Conservation (phyloP, 2,113 vertebrate species). For the Australoheros scitulus region DNA sequence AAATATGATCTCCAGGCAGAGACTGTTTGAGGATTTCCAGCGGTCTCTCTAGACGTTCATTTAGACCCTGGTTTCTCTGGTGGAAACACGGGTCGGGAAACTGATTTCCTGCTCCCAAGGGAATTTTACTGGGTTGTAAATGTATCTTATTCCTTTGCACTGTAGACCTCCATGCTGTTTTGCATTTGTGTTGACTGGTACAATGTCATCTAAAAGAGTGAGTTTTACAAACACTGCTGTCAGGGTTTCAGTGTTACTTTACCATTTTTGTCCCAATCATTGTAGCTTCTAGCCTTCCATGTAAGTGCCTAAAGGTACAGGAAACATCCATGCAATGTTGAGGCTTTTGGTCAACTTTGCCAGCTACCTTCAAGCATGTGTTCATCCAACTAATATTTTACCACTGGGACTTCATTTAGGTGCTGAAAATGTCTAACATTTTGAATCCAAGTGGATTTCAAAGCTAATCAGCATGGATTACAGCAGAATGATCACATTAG, state of each 20-base stretch:
- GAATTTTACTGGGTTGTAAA: background rate
- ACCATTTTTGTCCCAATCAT: background rate
- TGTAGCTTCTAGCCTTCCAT: constrained; percentile 1
- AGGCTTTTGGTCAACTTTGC: background rate
- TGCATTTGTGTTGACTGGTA: constrained; percentile 1
- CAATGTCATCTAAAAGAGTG: constrained; percentile 19
- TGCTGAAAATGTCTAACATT: background rate
- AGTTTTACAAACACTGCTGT: constrained; percentile 7
- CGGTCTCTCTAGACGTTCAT: background rate
- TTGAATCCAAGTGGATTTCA: constrained; percentile 42
- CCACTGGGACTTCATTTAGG: background rate
- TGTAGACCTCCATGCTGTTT: background rate
- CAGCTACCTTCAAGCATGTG: background rate
- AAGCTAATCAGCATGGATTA: constrained; percentile 27
- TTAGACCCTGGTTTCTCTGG: background rate
- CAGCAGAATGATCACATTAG: constrained; percentile 17
- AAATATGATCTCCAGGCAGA: background rate
- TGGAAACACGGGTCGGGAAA: no score
- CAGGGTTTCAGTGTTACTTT: constrained; percentile 14
- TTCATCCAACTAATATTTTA: background rate
- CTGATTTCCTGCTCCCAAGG: no score
- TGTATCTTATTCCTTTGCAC: background rate
- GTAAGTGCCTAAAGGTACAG: background rate
- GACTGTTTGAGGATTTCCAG: background rate
- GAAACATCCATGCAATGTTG: background rate